Conservation (phyloP, 2,888 invertebrate species). For the Ectropis crepuscularia region DNA sequence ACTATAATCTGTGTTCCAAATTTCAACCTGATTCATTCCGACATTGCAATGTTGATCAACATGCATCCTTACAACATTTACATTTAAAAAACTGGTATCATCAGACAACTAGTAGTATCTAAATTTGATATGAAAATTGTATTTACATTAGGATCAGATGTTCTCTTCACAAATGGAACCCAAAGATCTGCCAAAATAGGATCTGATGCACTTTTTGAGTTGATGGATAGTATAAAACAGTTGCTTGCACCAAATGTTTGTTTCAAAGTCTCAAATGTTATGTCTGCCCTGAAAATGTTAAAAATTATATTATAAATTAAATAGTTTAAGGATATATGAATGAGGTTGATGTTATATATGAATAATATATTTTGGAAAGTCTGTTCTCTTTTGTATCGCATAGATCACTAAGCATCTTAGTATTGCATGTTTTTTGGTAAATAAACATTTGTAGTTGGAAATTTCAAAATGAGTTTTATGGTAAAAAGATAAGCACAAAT, state of each 20-base stretch:
- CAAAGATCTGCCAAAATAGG: constrained; percentile 91
- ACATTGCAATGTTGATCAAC: no score
- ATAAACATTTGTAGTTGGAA: no score
- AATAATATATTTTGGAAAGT: not conserved
- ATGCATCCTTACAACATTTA: no score
- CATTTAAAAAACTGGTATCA: not conserved
- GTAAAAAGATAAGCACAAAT: not conserved
- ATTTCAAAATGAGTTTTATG: not conserved
- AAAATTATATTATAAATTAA: not conserved
- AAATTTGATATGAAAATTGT: constrained; percentile 17
- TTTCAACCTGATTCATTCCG: no score
- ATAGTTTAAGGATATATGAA: not conserved
- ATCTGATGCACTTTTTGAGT: constrained; percentile 89
- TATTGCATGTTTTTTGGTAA: no score
- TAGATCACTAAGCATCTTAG: no score
- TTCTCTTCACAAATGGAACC: constrained; percentile 90
- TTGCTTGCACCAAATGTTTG: constrained; percentile 93
- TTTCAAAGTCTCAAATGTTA: constrained; percentile 93
- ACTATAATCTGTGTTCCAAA: no score
- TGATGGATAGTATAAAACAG: constrained; percentile 95
- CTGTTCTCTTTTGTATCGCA: no score
- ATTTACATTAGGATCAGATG: constrained; percentile 77
- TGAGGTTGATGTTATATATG: not conserved
- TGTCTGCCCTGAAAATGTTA: constrained; percentile 88
- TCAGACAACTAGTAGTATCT: not conserved